Evolutionary conservation across 92 coral and sea anemone species (phyloP), one percentile per base, ranked within the genome.

Genomic region (Epizoanthus stellaris): DNA sequence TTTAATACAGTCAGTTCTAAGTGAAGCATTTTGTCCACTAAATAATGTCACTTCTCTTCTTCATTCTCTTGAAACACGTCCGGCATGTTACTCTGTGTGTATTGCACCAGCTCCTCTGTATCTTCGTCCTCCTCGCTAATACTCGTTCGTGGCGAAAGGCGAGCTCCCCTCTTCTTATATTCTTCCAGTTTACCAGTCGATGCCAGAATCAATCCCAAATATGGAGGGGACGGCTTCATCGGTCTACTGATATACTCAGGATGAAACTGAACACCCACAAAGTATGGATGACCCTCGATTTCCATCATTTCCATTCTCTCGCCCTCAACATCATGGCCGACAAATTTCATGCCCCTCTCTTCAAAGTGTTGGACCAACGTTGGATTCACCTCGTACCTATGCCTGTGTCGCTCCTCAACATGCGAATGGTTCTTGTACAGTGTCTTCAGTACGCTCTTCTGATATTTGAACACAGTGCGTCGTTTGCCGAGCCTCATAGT

Each of bases 271-370:
- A 97, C 99, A 14, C 99, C 99, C 58, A 97, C 91, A 80, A 97
- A 97, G 68, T 91, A 97, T 25, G 92, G 97, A 75, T 95, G 98
- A 86, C 94, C 99, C 87, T 88, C 86, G n/a, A 97, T 84, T 73
- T 97, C 99, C 94, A 97, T 87, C 67, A 97, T 91, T 60, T 97
- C 99, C 99, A 97, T 97, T 57, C 99, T 84, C 82, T 97, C 94
- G n/a, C 99, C 99, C 75, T 96, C 99, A 69, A 96, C 98, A 89
- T 97, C 99, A 82, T 92, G 95, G 13, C 98, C 99, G 69, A 95
- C 98, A 85, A 97, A 97, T 21, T 88, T 87, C 99, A 97, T 91
- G 39, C 99, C 99, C 70, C 80, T 82, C 61, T 92, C 93, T 76
- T 97, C 99, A 68, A 97, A 69, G 71, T 89, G 67, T 36, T 68